These are phyloP conservation scores for Dromaius novaehollandiae DNA, from an alignment of 2,113 vertebrate genomes.

Conservation along the genomic window DNA sequence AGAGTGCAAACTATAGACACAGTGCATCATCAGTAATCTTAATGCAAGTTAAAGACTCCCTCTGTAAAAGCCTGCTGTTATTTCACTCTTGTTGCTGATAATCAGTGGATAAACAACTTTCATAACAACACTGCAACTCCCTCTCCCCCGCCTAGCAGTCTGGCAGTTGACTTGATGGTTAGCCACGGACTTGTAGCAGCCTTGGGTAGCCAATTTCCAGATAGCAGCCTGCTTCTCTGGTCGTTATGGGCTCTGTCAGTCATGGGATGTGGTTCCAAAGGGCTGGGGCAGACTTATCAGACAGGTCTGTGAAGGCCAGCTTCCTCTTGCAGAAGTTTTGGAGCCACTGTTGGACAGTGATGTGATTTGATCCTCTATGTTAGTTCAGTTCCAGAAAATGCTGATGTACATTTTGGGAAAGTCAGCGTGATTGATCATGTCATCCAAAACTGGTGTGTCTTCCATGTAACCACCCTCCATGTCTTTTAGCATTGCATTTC, in stretches of 20 bases:
- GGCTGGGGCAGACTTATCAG: neutral
- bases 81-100: conserved; percentile 55
- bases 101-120: conserved; percentile 66
- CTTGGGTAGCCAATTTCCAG: neutral
- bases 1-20: neutral
- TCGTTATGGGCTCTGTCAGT: neutral
- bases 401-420: neutral
- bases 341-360: neutral
- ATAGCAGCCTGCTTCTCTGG: neutral
- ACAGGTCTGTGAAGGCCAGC: neutral
- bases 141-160: neutral
- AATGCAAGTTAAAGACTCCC: neutral
- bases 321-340: neutral
- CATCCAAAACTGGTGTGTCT: neutral
- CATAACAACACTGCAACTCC: conserved; percentile 39
- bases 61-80: conserved; percentile 48
- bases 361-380: neutral
- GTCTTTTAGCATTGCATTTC: neutral
- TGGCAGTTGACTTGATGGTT: conserved; percentile 57
- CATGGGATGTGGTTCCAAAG: neutral
- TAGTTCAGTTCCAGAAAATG: neutral
- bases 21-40: neutral
- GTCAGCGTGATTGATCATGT: neutral
- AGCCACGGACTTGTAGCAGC: conserved; percentile 13
- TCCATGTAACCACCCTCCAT: neutral